phyloP scores from a whole-genome alignment of 2,113 vertebrate species.

The Natator depressus region DNA sequence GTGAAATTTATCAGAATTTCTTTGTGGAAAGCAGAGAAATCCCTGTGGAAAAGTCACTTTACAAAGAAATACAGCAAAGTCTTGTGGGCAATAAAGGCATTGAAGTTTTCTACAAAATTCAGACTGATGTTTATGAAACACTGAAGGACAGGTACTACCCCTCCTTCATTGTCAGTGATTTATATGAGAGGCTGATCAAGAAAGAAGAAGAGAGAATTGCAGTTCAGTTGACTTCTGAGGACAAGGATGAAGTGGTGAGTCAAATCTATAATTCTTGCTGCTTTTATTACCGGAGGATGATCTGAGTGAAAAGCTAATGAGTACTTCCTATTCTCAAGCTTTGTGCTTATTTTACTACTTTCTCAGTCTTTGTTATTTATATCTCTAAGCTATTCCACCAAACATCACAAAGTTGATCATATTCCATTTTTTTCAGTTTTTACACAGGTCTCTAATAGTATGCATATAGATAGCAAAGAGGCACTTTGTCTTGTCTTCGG shows the following conservation, averaged over 20 bases:
- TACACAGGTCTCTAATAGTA: not conserved
- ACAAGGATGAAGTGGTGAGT: conserved; percentile 90
- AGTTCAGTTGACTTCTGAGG: conserved; percentile 82
- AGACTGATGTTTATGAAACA: conserved; percentile 89
- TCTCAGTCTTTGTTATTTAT: not conserved
- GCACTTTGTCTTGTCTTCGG: too few species aligned
- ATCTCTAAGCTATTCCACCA: not conserved
- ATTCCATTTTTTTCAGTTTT: not conserved
- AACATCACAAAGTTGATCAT: not conserved
- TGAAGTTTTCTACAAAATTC: conserved; percentile 93
- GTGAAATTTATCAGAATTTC: conserved; percentile 99
- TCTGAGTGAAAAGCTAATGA: not conserved
- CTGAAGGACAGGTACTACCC: conserved; percentile 97
- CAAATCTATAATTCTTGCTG: not conserved
- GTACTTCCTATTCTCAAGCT: not conserved
- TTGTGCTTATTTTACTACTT: not conserved
- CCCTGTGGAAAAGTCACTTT: conserved; percentile 93
- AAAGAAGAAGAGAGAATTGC: conserved; percentile 86
- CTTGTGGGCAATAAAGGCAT: conserved; percentile 97
- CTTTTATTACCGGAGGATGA: not conserved
- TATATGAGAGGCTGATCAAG: conserved; percentile 89
- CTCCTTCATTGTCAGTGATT: conserved; percentile 95
- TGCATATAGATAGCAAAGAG: not conserved
- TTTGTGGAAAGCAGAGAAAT: conserved; percentile 97
- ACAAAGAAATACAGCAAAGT: conserved; percentile 98